Evolutionary conservation across 2,113 vertebrate genomes (phyloP).

Genomic region (Petaurus breviceps): DNA sequence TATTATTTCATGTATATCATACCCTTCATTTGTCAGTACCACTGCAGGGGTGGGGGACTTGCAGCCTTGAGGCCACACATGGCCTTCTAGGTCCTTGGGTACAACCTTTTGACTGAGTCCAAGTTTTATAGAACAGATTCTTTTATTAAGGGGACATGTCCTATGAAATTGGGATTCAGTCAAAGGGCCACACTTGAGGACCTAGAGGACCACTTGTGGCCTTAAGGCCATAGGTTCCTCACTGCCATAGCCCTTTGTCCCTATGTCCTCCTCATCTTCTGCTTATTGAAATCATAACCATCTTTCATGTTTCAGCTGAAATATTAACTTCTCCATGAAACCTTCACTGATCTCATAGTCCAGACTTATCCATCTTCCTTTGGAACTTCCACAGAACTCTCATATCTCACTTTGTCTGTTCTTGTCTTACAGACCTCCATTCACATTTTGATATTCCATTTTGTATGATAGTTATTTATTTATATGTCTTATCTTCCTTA

Average conservation of each 20-base stretch:
- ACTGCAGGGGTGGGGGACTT: not conserved
- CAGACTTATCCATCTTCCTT: not conserved
- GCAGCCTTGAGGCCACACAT: too few species aligned
- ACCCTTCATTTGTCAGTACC: not conserved
- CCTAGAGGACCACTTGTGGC: too few species aligned
- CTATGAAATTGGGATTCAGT: too few species aligned
- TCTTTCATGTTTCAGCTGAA: not conserved
- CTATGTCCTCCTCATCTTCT: not conserved
- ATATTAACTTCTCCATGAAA: not conserved
- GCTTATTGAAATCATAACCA: not conserved
- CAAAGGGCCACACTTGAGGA: too few species aligned
- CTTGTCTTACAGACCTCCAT: not conserved
- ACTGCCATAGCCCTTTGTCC: too few species aligned
- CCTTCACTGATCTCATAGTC: not conserved
- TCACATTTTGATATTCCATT: not conserved
- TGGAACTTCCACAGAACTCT: not conserved
- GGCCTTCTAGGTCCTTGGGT: too few species aligned
- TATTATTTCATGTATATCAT: not conserved
- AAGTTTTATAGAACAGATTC: too few species aligned
- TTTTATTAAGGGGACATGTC: too few species aligned
- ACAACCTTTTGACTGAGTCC: too few species aligned
- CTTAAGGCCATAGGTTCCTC: too few species aligned
- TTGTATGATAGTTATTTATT: not conserved
- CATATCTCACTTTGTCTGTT: not conserved
- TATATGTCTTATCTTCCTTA: not conserved